Base-by-base conservation (phyloP, 1,140 invertebrate genomes). In the Bacillus rossius region DNA sequence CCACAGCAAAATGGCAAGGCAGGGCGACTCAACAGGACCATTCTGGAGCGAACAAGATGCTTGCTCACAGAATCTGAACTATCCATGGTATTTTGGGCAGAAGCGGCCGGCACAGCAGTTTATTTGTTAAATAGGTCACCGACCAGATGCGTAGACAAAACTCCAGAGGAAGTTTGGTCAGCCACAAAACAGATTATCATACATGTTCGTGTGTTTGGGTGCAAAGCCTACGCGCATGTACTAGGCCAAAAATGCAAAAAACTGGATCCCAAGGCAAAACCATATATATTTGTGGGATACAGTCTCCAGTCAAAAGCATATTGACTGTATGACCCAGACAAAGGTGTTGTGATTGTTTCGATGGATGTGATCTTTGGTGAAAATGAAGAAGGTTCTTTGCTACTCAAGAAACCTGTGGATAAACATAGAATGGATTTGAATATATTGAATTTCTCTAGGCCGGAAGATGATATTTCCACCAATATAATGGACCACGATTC, bases 61-160 rank as follows among this genome's bases (percentile, higher is more conserved):
- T 60, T 76, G 64, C 43, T 76, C 7, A 29, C 65, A 23, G 68
- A 76, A 61, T 63, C 63, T 34, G 43, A 63, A 8, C 29, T 77
- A 14, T 38, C 58, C 10, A 64, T 64, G 29, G 51, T 42, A 10
- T 71, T 72, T 62, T 78, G 73, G 75, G 71, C 69, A 8, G 71
- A 77, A 62, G 72, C 74, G 23, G 64, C 73, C 0, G 60, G 64
- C 41, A 75, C 67, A 38, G 75, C 73, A 5, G 68, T 64, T 5
- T 79, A 78, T 64, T 37, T 78, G 16, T 61, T 65, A 49, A 79
- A 79, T 64, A 57, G 74, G 37, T 43, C 40, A n/a, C 62, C 62
- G 8, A 57, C 8, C n/a, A 47, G 23, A 10, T 13, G 22, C 23
- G 20, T 14, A 17, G 7, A 13, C 19, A 41, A 22, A 8, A 34